These are phyloP conservation scores for Leucania comma DNA, from an alignment of 2,888 invertebrate species.

Conservation along the genomic window DNA sequence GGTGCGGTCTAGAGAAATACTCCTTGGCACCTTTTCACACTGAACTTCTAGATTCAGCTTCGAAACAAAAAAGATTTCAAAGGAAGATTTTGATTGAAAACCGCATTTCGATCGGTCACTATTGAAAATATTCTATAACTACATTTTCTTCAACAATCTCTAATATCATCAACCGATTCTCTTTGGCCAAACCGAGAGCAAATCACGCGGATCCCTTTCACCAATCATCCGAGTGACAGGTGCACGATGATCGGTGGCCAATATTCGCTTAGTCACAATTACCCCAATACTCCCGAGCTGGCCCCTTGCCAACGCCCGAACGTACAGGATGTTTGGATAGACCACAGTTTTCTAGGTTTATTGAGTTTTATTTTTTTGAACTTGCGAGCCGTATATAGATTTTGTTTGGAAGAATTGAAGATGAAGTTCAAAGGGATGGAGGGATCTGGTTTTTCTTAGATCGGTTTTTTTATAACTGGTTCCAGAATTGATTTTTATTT, in stretches of 20 bases:
- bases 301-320: constrained; percentile 47
- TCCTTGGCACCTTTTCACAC: no score
- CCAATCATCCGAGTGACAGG: constrained; percentile 57
- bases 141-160: background rate
- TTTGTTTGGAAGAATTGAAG: constrained; percentile 21
- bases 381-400: constrained; percentile 13
- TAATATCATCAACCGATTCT: constrained; percentile 8
- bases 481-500: no score
- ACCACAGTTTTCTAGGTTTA: constrained; percentile 47
- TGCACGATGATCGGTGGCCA: constrained; percentile 51
- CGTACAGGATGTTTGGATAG: constrained; percentile 67
- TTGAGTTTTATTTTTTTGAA: constrained; percentile 15
- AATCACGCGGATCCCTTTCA: constrained; percentile 37
- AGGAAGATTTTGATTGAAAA: no score
- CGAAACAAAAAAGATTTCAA: no score
- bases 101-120: no score
- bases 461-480: no score
- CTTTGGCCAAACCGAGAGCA: background rate
- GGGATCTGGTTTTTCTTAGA: constrained; percentile 14
- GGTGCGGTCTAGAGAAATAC: no score
- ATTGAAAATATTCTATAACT: no score
- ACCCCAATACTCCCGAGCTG: constrained; percentile 43
- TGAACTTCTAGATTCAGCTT: no score
- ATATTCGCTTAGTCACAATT: constrained; percentile 59
- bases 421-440: constrained; percentile 16